Evolutionary conservation across 2,797 vertebrate species (phyloP).

Genomic region (Lates japonicus): DNA sequence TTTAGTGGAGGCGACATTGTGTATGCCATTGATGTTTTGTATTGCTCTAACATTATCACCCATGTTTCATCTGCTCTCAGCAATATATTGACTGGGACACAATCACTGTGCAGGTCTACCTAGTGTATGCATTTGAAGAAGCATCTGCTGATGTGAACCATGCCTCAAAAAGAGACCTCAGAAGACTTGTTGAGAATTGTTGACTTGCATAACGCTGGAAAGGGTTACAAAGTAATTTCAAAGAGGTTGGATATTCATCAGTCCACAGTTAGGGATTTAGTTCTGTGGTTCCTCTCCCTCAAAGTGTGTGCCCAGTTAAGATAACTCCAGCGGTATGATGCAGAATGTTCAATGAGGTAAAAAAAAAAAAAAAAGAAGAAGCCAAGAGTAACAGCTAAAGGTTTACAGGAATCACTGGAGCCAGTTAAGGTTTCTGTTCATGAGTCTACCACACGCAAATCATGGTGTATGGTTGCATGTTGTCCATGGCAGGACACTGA

Average conservation of each 20-base stretch:
- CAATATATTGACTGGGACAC: not conserved
- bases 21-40: constrained; percentile 18
- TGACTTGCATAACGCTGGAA: not conserved
- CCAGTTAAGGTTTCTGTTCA: not conserved
- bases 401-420: not conserved
- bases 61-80: constrained; percentile 5
- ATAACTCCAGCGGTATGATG: not conserved
- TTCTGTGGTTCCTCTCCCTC: not conserved
- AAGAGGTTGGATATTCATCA: not conserved
- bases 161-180: not conserved
- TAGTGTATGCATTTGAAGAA: constrained; percentile 18
- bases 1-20: not conserved
- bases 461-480: not conserved
- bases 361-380: not conserved
- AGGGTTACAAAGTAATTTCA: not conserved
- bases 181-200: not conserved
- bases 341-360: not conserved
- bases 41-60: constrained; percentile 12
- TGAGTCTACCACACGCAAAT: not conserved
- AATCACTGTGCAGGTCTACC: not conserved
- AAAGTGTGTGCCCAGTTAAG: not conserved
- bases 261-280: not conserved
- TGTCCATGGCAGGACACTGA: not conserved
- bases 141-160: not conserved
- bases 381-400: not conserved